phyloP scores from a whole-genome alignment of 2,888 invertebrate species.

The Arge pagana region DNA sequence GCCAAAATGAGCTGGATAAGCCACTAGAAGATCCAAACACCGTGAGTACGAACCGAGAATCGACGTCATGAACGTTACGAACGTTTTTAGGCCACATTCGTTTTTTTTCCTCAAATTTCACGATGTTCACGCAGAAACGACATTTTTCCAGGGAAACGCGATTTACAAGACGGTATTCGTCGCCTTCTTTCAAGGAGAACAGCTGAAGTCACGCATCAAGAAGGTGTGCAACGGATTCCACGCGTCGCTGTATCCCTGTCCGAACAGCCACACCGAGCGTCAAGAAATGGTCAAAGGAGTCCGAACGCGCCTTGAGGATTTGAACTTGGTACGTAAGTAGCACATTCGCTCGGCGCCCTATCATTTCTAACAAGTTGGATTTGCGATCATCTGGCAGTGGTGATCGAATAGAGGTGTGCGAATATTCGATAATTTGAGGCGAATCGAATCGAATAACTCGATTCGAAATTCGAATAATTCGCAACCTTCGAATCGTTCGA shows the following conservation, averaged over 20 bases:
- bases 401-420: not conserved
- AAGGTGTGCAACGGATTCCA: slow-evolving; percentile 94
- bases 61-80: no score
- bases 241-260: slow-evolving; percentile 91
- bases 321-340: slow-evolving; percentile 71
- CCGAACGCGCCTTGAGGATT: slow-evolving; percentile 85
- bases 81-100: no score
- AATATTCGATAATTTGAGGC: not conserved
- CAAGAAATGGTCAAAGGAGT: slow-evolving; percentile 91
- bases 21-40: slow-evolving; percentile 83
- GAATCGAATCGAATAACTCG: no score
- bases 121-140: no score
- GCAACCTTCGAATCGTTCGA: no score
- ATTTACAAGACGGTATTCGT: slow-evolving; percentile 90
- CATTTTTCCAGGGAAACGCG: slow-evolving; percentile 73
- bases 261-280: slow-evolving; percentile 81
- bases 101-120: no score
- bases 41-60: slow-evolving; percentile 63
- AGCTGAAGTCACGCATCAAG: slow-evolving; percentile 85
- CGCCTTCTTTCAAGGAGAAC: slow-evolving; percentile 90
- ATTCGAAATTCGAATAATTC: no score
- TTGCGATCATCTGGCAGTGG: no score
- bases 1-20: slow-evolving; percentile 82
- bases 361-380: no score
- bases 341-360: not conserved